A percentile compares a stretch with the other conserved stretches of the same genome.
Conservation (phyloP, 2,797 vertebrate species). For the Tarsius wallacei region DNA sequence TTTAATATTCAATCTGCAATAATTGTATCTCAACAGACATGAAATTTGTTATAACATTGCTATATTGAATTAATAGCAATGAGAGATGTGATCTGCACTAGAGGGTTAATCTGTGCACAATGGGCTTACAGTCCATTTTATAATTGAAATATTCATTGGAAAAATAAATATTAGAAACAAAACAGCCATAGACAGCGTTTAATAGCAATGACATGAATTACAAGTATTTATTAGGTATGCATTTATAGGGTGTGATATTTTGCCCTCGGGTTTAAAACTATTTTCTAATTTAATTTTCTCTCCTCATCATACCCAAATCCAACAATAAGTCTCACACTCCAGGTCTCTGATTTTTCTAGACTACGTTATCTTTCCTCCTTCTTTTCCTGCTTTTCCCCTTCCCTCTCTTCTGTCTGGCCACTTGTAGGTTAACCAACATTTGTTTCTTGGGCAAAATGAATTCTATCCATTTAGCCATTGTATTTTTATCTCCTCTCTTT, state of each 20-base stretch:
- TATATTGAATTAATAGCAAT: constrained; percentile 1
- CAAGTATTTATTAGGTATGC: not conserved
- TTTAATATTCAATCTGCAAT: not conserved
- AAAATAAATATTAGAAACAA: constrained; percentile 39
- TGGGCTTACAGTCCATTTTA: not conserved
- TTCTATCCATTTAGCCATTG: not conserved
- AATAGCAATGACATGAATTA: not conserved
- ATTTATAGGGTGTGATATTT: not conserved
- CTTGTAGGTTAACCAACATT: not conserved
- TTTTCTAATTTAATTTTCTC: constrained; percentile 35
- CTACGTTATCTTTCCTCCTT: not conserved
- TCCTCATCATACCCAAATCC: not conserved
- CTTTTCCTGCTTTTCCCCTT: not conserved
- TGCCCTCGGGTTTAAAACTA: not conserved
- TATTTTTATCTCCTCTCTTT: not conserved
- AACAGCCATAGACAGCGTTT: not conserved
- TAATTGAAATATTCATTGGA: constrained; percentile 51
- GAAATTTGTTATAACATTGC: not conserved
- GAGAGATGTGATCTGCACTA: not conserved
- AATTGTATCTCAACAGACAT: not conserved
- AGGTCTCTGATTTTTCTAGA: not conserved
- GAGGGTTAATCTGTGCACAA: not conserved
- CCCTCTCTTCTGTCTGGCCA: not conserved
- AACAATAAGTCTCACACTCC: not conserved
- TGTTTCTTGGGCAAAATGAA: not conserved